phyloP scores from a whole-genome alignment of 2,113 vertebrate species.

The Mastomys natalensis region DNA sequence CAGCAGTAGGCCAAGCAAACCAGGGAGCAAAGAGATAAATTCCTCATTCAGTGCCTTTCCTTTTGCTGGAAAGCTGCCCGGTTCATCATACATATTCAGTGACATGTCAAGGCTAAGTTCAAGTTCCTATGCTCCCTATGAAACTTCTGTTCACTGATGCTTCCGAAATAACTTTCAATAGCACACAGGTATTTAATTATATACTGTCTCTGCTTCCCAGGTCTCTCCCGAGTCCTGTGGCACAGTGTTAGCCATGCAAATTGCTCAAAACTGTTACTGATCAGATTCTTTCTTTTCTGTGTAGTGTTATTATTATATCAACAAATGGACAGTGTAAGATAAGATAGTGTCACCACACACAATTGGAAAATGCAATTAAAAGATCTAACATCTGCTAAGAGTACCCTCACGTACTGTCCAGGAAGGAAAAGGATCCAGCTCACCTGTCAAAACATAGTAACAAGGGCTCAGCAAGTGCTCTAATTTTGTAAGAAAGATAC shows the following conservation, averaged over 20 bases:
- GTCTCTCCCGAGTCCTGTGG: background rate
- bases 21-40: too few species aligned
- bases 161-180: background rate
- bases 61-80: background rate
- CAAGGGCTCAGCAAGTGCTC: slow-evolving; percentile 24
- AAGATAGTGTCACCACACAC: background rate
- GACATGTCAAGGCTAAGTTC: background rate
- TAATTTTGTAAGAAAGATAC: slow-evolving; percentile 39
- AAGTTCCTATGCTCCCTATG: background rate
- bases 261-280: background rate
- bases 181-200: background rate
- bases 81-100: background rate
- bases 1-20: background rate
- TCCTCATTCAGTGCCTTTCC: background rate
- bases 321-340: slow-evolving; percentile 44
- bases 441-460: slow-evolving; percentile 44
- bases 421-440: slow-evolving; percentile 32
- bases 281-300: slow-evolving; percentile 17
- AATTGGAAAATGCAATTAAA: background rate
- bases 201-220: background rate
- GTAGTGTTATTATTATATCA: background rate
- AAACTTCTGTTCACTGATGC: background rate
- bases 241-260: background rate
- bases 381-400: slow-evolving; percentile 21
- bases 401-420: background rate